Base-by-base conservation (phyloP, 2,888 invertebrate genomes). In the Mesorhabditis sp. region DNA sequence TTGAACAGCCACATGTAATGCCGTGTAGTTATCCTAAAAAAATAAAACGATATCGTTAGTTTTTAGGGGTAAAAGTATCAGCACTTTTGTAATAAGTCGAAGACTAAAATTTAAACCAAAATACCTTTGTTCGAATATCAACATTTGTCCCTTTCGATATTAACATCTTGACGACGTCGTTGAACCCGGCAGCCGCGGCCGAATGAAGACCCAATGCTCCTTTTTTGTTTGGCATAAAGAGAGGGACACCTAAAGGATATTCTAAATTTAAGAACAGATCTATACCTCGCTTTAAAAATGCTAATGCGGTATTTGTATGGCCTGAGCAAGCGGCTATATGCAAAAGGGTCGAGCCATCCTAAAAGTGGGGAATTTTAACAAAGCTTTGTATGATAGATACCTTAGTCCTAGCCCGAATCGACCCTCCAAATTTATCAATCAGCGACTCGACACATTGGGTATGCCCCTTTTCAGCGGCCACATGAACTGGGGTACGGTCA, bases 211-310 rank as follows among this genome's bases (percentile, higher is more conserved):
- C 95, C 72, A 97, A 90, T 0, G 97, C 97, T 43, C 98, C 98
- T 81, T 91, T 91, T 92, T 97, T 98, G 87, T 98, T 98, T 74
- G 98, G 97, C 97, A 99, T 99, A 86, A 96, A 95, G 42, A 98
- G 90, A 79, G 97, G 97, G 58, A 98, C 97, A 10, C 98, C 78
- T 78, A 61, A 65, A 75, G 43, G 15, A 61, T 43, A 67, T 68
- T 28, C 45, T n/a, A n/a, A 15, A n/a, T 10, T n/a, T 67, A 13
- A 63, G 2, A 28, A 5, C 41, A 5, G 44, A n/a, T 41, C 28
- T 68, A 44, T 45, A 68, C 74, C 98, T 86, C 96, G 95, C 88
- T 95, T 95, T 87, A 98, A 93, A 74, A 98, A 91, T 91, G 95
- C 95, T 89, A 95, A 92, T 65, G 97, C 97, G 82, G 97, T 97